Evolutionary conservation across 2,113 vertebrate genomes (phyloP), one percentile per base, ranked within the genome.

Genomic region (Xiphophorus maculatus): DNA sequence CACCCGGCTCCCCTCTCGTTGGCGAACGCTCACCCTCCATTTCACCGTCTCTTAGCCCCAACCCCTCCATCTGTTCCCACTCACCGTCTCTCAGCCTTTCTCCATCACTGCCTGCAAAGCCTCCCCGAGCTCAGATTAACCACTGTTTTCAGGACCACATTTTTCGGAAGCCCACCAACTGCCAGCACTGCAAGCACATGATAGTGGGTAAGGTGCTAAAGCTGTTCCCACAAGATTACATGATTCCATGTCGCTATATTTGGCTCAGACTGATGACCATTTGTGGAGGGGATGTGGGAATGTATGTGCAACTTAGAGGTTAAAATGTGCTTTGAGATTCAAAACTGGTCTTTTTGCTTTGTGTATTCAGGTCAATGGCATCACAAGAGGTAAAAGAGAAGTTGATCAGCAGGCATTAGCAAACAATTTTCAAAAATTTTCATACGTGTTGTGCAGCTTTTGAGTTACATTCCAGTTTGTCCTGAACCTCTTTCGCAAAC

Each of bases 131-230:
- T 3, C 89, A 93, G 75, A 93, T 95, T 10, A 95, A 85, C 6
- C 97, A 97, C 94, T 95, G 92, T 83, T 97, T 98, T 91, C 95
- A 96, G 87, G 96, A 97, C 60, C 93, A 97, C 2, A 88, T 96
- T 80, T 97, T 98, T 91, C 96, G 97, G 85, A 94, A 96, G 80
- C 95, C 96, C 77, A 95, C 94, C 84, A 95, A 95, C 74, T 98
- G 97, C 63, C 94, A 97, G 90, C 94, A 97, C 73, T 98, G 97
- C 94, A 97, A 95, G 78, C 94, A 97, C 84, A 92, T 96, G 90
- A 97, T 98, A 35, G 95, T 96, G 62, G 97, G 97, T 97, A 93
- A 93, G 96, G 73, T 35, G 65, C 40, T 75, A 32, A 9, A 3
- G 5, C 29, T 7, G 12, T 62, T 22, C 60, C 25, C 40, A 29